phyloP scores from a whole-genome alignment of 2,113 vertebrate genomes.

The Triplophysa dalaica region DNA sequence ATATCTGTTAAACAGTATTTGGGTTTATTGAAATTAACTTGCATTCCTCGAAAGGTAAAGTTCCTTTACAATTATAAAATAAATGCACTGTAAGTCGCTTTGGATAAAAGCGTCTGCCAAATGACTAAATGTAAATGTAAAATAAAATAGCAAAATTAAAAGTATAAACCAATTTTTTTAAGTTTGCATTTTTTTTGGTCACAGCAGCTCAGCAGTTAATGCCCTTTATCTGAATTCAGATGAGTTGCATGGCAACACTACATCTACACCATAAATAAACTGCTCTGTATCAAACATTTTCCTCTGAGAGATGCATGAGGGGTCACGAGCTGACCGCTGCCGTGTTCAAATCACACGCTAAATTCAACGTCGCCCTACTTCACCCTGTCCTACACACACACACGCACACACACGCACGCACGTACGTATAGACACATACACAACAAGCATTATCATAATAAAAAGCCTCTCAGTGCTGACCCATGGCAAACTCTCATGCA shows the following conservation, averaged over 20 bases:
- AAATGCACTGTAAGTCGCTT: too few species aligned
- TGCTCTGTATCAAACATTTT: conserved; percentile 16
- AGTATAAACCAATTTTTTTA: too few species aligned
- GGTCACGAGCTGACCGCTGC: not conserved
- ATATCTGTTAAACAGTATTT: too few species aligned
- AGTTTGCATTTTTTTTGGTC: not conserved
- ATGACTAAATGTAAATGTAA: too few species aligned
- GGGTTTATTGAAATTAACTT: too few species aligned
- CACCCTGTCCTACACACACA: not conserved
- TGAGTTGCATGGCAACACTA: conserved; percentile 28
- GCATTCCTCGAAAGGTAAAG: too few species aligned
- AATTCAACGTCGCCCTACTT: not conserved
- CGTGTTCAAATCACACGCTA: not conserved
- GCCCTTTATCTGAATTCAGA: not conserved
- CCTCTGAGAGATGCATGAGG: conserved; percentile 14
- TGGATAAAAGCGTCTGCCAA: too few species aligned
- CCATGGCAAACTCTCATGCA: conserved; percentile 15
- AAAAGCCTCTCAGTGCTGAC: conserved; percentile 35
- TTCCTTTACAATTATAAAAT: too few species aligned
- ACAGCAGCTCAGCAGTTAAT: not conserved
- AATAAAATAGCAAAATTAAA: not conserved
- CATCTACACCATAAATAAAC: conserved; percentile 15
- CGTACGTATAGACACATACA: not conserved
- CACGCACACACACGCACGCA: conserved; percentile 8
- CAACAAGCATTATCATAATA: conserved; percentile 31